These are phyloP conservation scores for Athalia rosae DNA, from an alignment of 2,888 invertebrate species.

Conservation along the genomic window DNA sequence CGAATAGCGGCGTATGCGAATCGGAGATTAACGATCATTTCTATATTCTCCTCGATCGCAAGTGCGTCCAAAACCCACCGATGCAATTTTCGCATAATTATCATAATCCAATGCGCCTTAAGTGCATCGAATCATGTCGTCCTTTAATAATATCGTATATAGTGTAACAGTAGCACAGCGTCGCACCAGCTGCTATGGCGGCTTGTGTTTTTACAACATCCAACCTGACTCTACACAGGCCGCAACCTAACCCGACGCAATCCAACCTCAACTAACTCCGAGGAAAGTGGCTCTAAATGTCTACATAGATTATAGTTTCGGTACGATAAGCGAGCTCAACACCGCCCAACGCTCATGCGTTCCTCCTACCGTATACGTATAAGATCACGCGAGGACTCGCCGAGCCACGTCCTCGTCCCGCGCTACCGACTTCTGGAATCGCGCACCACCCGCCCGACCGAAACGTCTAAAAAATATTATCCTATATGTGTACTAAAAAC, in stretches of 20 bases:
- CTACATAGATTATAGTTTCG: constrained; percentile 44
- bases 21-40: background rate
- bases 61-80: background rate
- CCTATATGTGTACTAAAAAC: background rate
- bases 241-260: no score
- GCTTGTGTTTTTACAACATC: constrained; percentile 12
- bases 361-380: no score
- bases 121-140: no score
- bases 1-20: no score
- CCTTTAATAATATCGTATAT: no score
- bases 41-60: constrained; percentile 11
- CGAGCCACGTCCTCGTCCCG: background rate
- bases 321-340: constrained; percentile 31
- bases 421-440: background rate
- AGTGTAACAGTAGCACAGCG: background rate
- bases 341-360: background rate
- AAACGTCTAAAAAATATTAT: background rate
- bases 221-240: no score
- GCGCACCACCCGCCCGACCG: constrained; percentile 6
- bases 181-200: constrained; percentile 32
- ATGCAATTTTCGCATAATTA: constrained; percentile 44
- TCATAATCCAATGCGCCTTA: constrained; percentile 8
- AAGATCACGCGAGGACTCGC: constrained; percentile 31
- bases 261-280: constrained; percentile 18
- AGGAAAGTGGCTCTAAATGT: constrained; percentile 38